Percentiles rank a stretch among this genome's conserved stretches.
Evolutionary conservation across 2,797 vertebrate species (phyloP).

Genomic region (Thamnophis elegans): DNA sequence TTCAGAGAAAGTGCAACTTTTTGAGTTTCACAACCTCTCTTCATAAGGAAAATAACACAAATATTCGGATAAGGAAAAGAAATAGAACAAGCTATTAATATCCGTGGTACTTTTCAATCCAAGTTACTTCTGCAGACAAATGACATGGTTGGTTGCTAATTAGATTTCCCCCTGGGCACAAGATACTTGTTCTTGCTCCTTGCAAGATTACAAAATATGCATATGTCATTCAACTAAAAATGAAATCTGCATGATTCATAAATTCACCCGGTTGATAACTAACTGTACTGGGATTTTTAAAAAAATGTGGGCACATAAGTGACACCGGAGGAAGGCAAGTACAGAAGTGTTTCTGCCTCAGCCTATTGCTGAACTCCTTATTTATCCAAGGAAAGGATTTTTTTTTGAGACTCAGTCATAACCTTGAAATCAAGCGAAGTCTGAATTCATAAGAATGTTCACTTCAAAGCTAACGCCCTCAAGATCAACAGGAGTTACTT

Average conservation of each 20-base stretch:
- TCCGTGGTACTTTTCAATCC: background rate
- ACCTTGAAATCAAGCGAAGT: background rate
- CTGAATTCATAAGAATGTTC: background rate
- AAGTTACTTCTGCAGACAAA: constrained; percentile 5
- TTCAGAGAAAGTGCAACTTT: background rate
- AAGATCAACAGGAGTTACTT: background rate
- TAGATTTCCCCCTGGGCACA: background rate
- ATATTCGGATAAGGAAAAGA: background rate
- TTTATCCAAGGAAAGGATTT: background rate
- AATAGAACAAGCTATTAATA: background rate
- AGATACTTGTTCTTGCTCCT: background rate
- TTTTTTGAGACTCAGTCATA: background rate
- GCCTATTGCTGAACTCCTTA: background rate
- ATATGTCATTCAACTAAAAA: background rate
- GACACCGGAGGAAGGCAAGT: background rate
- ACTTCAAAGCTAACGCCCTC: background rate
- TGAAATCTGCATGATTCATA: background rate
- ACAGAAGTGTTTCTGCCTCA: background rate
- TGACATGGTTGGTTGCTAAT: background rate
- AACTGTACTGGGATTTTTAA: background rate
- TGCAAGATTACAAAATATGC: background rate
- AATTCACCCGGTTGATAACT: background rate
- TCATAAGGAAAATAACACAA: background rate
- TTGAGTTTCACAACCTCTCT: background rate
- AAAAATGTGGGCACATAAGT: background rate